Evolutionary conservation across 2,888 invertebrate species (phyloP), one percentile per base, ranked within the genome.

Genomic region (Aspidiotus rigidus): DNA sequence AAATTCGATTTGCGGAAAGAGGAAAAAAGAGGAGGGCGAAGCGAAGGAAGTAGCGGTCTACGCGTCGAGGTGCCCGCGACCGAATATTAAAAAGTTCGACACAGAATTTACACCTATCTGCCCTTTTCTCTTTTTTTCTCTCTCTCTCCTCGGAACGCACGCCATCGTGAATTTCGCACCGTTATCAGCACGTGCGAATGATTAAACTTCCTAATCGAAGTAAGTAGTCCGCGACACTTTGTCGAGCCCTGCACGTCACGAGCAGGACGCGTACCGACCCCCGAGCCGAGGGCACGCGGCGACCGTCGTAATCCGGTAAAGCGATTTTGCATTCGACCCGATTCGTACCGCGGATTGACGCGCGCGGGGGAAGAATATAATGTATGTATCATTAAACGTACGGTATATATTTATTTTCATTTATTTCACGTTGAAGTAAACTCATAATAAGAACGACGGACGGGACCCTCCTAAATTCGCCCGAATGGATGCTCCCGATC

Each of bases 201-300:
- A 59, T 59, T 59, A 59, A 59, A 59, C 59, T 59, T 59, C 28
- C 28, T 59, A 59, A 59, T 59, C 59, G 59, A 59, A 16, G 13
- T 28, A 59, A 59, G 59, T 59, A 56, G 49, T n/a, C n/a, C 49
- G 49, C 28, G n/a, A 49, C 49, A n/a, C 49, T 49, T 49, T n/a
- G 49, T 11, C 49, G 11, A n/a, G n/a, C 3, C 49, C n/a, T n/a
- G n/a, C 16, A 59, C 59, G 59, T 59, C 59, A 59, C 59, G 28
- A 59, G 13, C 59, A 59, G 49, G 5, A 28, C 28, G 28, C 28
- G 28, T 28, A 49, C 49, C 49, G 49, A 49, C 49, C 49, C 11
- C 11, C 49, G 49, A 49, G n/a, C 5, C 11, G n/a, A 49, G 49
- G 49, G 49, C 49, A 49, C 49, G 49, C 49, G 49, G n/a, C 49